Base-by-base conservation (phyloP, 2,797 vertebrate genomes). In the Meriones psammophilus region DNA sequence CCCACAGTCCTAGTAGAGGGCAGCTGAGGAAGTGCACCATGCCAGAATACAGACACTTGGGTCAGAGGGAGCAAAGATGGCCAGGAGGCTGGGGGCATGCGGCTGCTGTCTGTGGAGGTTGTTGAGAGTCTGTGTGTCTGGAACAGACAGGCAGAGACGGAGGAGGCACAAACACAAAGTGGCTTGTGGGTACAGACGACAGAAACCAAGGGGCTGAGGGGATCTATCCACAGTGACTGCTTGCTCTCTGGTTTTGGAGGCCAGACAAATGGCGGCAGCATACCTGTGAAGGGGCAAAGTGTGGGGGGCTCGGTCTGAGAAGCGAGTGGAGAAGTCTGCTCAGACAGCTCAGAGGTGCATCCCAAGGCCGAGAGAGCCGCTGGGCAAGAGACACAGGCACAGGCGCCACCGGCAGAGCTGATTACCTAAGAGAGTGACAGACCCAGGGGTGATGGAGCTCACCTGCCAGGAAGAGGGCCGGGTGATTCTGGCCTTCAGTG, bases 221-320 rank as follows among this genome's bases (percentile, higher is more conserved):
- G 90, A 74, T 0, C 0, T 14, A 0, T 10, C 1, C 5, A 13
- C 2, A 39, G 13, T 14, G 33, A 39, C 3, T 4, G 8, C 0
- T 12, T 42, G 13, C 6, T 17, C 64, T 46, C 80, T 54, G n/a
- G 33, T 17, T 28, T n/a, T 33, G 36, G 71, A 5, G 22, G 3
- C 60, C 36, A 68, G 5, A 18, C 13, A 8, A 71, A 30, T 9
- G 33, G 88, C 24, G 24, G 20, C 26, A 5, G 10, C 12, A 3
- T 62, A 15, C 8, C 46, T 12, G 14, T 24, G 12, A 68, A 76
- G 50, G 17, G 33, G 2, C 22, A 3, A 26, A 74, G 66, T 22
- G 5, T 54, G 42, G 9, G 7, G 33, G 14, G 15, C 36, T 30
- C 9, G 0, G 1, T 50, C 17, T 81, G 39, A 30, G 73, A 26